These are phyloP conservation scores for Melikaiella ostensackeni DNA, from an alignment of 2,888 invertebrate species.

Conservation along the genomic window DNA sequence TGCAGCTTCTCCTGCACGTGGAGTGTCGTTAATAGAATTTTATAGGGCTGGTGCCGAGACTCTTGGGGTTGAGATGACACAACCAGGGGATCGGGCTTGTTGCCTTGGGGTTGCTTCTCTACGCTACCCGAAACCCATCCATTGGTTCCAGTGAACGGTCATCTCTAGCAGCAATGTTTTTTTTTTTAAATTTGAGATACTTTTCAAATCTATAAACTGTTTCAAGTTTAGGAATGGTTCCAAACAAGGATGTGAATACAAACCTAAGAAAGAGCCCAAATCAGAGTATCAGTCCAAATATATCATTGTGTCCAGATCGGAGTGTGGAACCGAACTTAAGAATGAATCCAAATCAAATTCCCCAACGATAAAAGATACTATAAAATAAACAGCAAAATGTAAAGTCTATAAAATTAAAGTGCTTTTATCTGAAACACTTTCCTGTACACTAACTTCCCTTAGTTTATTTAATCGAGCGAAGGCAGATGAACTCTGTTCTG, in stretches of 20 bases:
- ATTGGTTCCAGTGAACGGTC: background rate
- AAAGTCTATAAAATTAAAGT: background rate
- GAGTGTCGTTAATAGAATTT: conserved; percentile 39
- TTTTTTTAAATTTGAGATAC: too few relatives aligned
- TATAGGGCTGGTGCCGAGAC: conserved; percentile 34
- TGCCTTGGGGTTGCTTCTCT: conserved; percentile 27
- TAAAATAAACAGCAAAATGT: background rate
- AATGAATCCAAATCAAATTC: too few relatives aligned
- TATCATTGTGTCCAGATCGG: too few relatives aligned
- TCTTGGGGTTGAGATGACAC: conserved; percentile 28
- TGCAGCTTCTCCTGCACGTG: conserved; percentile 31
- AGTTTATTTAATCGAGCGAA: conserved; percentile 36
- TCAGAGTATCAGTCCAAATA: too few relatives aligned
- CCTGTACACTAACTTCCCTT: background rate
- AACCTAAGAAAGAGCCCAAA: too few relatives aligned
- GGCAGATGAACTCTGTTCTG: conserved; percentile 17
- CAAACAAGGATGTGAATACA: too few relatives aligned
- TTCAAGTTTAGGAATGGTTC: too few relatives aligned
- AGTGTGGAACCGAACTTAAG: too few relatives aligned
- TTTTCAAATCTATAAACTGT: too few relatives aligned
- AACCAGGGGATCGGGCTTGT: conserved; percentile 26
- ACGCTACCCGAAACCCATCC: conserved; percentile 7
- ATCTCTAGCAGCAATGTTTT: background rate
- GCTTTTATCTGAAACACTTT: background rate
- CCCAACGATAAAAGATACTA: background rate